Evolutionary conservation across 1,140 invertebrate species (phyloP).

Genomic region (Trinorchestia longiramus): DNA sequence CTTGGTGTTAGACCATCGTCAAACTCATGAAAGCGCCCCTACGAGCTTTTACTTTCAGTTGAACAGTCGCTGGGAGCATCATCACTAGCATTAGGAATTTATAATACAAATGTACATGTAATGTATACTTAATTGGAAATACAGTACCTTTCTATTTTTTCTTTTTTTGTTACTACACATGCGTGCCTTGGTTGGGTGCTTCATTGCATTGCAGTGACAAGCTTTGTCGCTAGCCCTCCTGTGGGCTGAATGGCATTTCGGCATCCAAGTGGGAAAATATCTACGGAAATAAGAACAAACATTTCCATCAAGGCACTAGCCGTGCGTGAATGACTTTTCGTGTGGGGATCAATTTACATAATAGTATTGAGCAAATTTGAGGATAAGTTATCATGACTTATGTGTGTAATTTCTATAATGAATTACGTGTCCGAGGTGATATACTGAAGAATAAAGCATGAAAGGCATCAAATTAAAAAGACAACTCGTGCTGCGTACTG

Average conservation of each 20-base stretch:
- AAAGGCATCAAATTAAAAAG: no score
- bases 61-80: no score
- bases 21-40: no score
- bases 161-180: not conserved
- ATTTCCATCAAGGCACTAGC: not conserved
- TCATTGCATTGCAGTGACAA: not conserved
- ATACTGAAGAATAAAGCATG: not conserved
- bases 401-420: not conserved
- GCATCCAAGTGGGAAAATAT: not conserved
- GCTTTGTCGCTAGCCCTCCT: not conserved
- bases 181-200: not conserved
- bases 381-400: not conserved
- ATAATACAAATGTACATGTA: no score
- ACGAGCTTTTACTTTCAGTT: no score
- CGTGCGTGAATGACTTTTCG: not conserved
- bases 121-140: no score
- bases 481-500: no score
- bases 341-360: not conserved
- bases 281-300: not conserved
- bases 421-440: not conserved
- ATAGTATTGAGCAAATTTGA: not conserved
- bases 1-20: no score
- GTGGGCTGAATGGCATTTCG: not conserved
- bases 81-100: no score
- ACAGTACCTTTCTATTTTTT: no score